Percentiles rank a stretch among this genome's conserved stretches.
These are phyloP conservation scores for Apteryx owenii DNA, from an alignment of 2,113 vertebrate species.

Conservation along the genomic window DNA sequence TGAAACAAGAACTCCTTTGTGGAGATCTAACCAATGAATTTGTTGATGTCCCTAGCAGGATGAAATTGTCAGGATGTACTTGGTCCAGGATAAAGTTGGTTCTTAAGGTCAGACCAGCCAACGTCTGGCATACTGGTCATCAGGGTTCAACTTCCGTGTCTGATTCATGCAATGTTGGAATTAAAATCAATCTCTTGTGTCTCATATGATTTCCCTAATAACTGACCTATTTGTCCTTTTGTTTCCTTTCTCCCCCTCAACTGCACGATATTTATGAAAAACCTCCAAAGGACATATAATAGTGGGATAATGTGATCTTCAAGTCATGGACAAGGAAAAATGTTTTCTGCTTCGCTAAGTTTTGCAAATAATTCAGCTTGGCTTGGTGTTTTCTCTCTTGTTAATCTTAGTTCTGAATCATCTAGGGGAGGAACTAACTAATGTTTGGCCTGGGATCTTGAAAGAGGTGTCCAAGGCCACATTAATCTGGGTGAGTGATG, in stretches of 20 bases:
- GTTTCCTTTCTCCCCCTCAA: neutral
- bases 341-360: slow-evolving; percentile 39
- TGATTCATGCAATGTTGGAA: neutral
- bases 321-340: neutral
- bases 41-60: neutral
- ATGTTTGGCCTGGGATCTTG: slow-evolving; percentile 22
- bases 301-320: slow-evolving; percentile 15
- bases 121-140: neutral
- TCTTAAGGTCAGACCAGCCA: neutral
- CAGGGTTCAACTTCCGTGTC: neutral
- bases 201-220: neutral
- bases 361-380: slow-evolving; percentile 26
- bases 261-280: neutral
- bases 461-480: slow-evolving; percentile 4
- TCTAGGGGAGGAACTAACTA: slow-evolving; percentile 29
- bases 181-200: neutral
- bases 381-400: slow-evolving; percentile 32
- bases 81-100: neutral
- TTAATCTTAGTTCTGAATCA: slow-evolving; percentile 54
- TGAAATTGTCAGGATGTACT: neutral
- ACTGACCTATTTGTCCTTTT: neutral
- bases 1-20: neutral
- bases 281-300: neutral
- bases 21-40: neutral
- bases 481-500: slow-evolving; percentile 7